phyloP scores from a whole-genome alignment of 1,140 invertebrate genomes.

The Lepidurus apus region DNA sequence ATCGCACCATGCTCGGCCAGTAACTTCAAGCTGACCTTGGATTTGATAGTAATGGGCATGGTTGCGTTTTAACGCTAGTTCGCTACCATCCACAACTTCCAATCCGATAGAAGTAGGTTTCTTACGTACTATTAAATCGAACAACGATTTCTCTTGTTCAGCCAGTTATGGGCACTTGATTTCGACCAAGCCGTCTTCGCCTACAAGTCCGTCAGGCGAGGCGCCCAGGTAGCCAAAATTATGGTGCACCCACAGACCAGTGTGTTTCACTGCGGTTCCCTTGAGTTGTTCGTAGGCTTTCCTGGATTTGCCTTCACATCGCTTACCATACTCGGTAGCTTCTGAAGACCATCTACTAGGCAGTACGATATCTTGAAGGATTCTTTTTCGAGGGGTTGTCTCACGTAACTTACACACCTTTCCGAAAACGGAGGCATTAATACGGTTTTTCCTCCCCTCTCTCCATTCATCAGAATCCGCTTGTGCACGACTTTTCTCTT shows the following conservation, averaged over 20 bases:
- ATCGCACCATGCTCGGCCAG: slow-evolving; percentile 42
- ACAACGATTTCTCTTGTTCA: slow-evolving; percentile 29
- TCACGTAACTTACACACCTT: neutral
- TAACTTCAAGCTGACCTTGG: slow-evolving; percentile 44
- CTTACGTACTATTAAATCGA: neutral
- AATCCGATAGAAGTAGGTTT: neutral
- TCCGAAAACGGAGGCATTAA: neutral
- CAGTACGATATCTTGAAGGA: neutral
- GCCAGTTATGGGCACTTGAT: slow-evolving; percentile 43
- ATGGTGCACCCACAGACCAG: neutral
- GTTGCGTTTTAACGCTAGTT: slow-evolving; percentile 39
- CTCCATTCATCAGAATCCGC: neutral
- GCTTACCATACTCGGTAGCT: neutral
- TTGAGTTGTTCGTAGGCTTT: neutral
- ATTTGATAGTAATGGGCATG: slow-evolving; percentile 46
- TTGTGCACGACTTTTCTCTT: neutral
- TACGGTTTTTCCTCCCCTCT: neutral
- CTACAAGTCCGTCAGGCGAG: slow-evolving; percentile 45
- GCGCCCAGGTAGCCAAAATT: slow-evolving; percentile 40
- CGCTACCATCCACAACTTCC: neutral
- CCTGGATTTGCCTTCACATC: neutral
- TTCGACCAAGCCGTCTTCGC: slow-evolving; percentile 42
- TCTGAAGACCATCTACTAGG: neutral
- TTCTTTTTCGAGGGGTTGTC: neutral
- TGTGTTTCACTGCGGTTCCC: neutral